Percentiles rank a stretch among this genome's conserved stretches.
Conservation (phyloP, 2,113 vertebrate genomes). For the Chrysemys picta region DNA sequence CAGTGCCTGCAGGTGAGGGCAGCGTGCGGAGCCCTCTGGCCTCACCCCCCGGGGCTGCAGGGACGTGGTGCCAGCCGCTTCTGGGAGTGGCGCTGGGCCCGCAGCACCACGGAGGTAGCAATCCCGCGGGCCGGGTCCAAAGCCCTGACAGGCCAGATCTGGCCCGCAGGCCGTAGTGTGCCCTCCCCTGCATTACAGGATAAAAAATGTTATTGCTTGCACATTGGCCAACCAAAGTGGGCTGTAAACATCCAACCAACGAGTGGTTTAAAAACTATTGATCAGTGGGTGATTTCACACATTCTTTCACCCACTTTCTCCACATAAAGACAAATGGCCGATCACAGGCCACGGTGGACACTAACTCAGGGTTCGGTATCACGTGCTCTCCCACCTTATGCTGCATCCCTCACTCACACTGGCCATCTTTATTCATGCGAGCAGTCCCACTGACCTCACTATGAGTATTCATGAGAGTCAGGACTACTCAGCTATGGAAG, state of each 20-base stretch:
- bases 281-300: not conserved
- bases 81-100: too few relatives aligned
- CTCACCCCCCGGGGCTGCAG: too few relatives aligned
- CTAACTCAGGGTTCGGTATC: rapidly evolving
- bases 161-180: too few relatives aligned
- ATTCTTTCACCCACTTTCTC: not conserved
- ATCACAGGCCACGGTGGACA: not conserved
- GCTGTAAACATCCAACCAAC: not conserved
- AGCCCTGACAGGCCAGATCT: too few relatives aligned
- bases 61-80: too few relatives aligned
- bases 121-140: too few relatives aligned
- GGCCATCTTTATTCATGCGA: not conserved
- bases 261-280: not conserved
- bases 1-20: too few relatives aligned
- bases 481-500: rapidly evolving
- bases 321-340: too few relatives aligned
- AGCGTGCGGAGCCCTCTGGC: too few relatives aligned
- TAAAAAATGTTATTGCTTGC: not conserved
- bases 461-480: not conserved
- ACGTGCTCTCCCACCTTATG: not conserved
- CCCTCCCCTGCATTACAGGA: not conserved
- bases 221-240: not conserved
- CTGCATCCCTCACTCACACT: not conserved
- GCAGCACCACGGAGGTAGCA: too few relatives aligned
- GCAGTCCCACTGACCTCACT: not conserved